Conservation (phyloP, 1,140 invertebrate genomes). For the Choristoneura fumiferana region DNA sequence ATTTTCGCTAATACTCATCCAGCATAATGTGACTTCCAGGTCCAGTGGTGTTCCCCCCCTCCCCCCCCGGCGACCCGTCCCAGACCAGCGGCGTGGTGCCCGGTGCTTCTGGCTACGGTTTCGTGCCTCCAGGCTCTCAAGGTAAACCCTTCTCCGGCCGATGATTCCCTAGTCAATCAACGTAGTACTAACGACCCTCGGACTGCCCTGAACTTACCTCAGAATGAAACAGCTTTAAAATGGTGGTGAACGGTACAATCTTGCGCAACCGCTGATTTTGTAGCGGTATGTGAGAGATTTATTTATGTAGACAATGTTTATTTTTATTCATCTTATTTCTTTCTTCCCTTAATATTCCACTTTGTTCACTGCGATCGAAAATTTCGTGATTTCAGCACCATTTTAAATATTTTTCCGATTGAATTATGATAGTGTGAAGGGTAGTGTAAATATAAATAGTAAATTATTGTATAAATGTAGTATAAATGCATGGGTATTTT, state of each 20-base stretch:
- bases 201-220: conserved; percentile 16
- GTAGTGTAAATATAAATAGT: conserved; percentile 15
- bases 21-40: conserved; percentile 69
- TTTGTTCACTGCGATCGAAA: too few species aligned
- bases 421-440: conserved; percentile 8
- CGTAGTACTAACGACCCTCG: conserved; percentile 44
- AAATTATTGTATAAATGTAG: conserved; percentile 18
- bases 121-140: conserved; percentile 83
- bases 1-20: neutral
- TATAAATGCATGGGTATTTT: conserved; percentile 18
- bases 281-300: conserved; percentile 11
- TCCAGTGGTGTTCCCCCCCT: conserved; percentile 85
- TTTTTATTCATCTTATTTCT: too few species aligned
- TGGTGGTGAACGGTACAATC: neutral
- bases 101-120: conserved; percentile 86
- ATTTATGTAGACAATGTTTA: too few species aligned
- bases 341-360: too few species aligned
- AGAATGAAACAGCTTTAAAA: conserved; percentile 13
- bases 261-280: conserved; percentile 13
- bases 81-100: conserved; percentile 85
- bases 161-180: conserved; percentile 52
- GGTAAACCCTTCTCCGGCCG: conserved; percentile 70
- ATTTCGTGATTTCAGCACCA: neutral
- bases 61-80: conserved; percentile 79
- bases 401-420: conserved; percentile 10